phyloP scores from a whole-genome alignment of 2,888 invertebrate genomes.

The Hypercompe scribonia region DNA sequence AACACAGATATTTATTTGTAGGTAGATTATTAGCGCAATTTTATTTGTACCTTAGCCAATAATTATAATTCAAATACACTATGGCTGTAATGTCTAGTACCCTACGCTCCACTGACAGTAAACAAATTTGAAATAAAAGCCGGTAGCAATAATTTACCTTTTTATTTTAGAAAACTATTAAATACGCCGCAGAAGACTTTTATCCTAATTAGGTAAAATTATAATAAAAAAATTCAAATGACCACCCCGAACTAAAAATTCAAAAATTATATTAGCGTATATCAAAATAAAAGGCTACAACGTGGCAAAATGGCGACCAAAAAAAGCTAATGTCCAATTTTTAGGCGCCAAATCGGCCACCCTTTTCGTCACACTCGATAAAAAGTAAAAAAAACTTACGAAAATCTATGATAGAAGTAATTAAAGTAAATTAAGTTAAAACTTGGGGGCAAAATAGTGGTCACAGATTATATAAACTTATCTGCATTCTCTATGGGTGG shows the following conservation, averaged over 20 bases:
- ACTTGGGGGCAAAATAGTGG: conserved; percentile 57
- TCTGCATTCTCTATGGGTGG: conserved; percentile 6
- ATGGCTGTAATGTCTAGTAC: neutral
- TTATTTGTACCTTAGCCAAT: too few relatives aligned
- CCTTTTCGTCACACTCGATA: conserved; percentile 77
- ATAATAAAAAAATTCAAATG: conserved; percentile 29
- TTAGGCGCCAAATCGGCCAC: conserved; percentile 75
- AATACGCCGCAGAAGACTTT: conserved; percentile 20
- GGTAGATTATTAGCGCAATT: too few relatives aligned
- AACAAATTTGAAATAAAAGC: neutral
- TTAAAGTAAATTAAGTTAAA: conserved; percentile 76
- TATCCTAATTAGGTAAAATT: conserved; percentile 1
- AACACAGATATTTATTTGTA: too few relatives aligned
- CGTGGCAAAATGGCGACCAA: conserved; percentile 59
- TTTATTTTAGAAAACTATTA: neutral
- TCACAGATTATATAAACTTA: conserved; percentile 45
- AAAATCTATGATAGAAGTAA: conserved; percentile 61
- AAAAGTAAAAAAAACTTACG: conserved; percentile 60
- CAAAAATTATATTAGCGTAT: conserved; percentile 57
- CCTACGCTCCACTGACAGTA: neutral
- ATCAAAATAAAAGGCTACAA: conserved; percentile 61
- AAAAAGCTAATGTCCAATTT: conserved; percentile 63
- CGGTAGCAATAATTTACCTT: neutral
- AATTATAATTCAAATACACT: too few relatives aligned
- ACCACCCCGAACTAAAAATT: conserved; percentile 43